phyloP scores from a whole-genome alignment of 2,888 invertebrate species.

The Xestia sexstrigata region DNA sequence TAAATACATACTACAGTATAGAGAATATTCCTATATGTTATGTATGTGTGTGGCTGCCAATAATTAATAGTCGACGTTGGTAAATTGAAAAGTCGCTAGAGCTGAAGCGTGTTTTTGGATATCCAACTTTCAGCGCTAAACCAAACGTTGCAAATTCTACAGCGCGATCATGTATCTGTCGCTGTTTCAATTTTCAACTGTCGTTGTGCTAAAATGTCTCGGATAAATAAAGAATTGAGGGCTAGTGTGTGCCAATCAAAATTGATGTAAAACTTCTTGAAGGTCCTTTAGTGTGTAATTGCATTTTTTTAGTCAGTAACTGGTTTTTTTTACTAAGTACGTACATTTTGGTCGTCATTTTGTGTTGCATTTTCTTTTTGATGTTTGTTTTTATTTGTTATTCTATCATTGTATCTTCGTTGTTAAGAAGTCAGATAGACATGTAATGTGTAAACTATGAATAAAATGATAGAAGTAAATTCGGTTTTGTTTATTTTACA shows the following conservation, averaged over 20 bases:
- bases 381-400: conserved; percentile 76
- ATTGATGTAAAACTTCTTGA: conserved; percentile 48
- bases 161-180: background rate
- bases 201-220: conserved; percentile 13
- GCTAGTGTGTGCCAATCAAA: conserved; percentile 58
- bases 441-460: conserved; percentile 82
- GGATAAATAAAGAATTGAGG: conserved; percentile 1
- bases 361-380: conserved; percentile 74
- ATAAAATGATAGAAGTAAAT: conserved; percentile 78
- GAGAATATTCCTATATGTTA: conserved; percentile 24
- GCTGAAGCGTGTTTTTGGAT: background rate
- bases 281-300: conserved; percentile 47
- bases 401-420: conserved; percentile 74
- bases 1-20: conserved; percentile 24
- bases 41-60: conserved; percentile 10
- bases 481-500: conserved; percentile 22
- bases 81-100: background rate
- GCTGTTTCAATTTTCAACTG: background rate
- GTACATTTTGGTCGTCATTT: conserved; percentile 66
- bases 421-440: conserved; percentile 76
- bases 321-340: conserved; percentile 57
- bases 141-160: background rate
- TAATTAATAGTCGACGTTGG: background rate
- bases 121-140: background rate
- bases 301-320: conserved; percentile 51